Conservation (phyloP, 2,797 vertebrate species). For the Dryobates pubescens region DNA sequence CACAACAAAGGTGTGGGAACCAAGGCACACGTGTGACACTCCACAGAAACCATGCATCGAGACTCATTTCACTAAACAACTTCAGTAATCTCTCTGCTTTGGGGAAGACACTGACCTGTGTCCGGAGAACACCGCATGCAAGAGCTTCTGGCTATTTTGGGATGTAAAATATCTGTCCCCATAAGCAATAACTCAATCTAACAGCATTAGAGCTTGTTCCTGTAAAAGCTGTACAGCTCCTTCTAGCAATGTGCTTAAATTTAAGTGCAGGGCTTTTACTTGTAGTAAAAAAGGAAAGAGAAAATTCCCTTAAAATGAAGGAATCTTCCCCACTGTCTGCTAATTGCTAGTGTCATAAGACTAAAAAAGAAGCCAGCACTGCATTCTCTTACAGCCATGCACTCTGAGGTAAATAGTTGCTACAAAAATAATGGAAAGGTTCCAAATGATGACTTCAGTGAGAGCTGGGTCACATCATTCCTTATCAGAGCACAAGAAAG, state of each 20-base stretch:
- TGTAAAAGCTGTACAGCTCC: neutral
- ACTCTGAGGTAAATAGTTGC: neutral
- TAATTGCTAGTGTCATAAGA: neutral
- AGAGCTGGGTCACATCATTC: neutral
- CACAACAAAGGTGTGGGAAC: neutral
- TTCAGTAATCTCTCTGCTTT: neutral
- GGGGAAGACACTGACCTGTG: rapidly evolving
- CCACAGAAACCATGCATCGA: neutral
- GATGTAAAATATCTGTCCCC: neutral
- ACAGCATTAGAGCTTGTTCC: neutral
- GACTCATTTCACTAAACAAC: neutral
- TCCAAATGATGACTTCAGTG: neutral
- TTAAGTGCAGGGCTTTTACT: neutral
- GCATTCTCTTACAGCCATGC: neutral
- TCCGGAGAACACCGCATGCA: rapidly evolving
- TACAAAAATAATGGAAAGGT: neutral
- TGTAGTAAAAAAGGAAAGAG: rapidly evolving
- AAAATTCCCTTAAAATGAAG: neutral
- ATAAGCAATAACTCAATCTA: neutral
- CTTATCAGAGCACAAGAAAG: neutral
- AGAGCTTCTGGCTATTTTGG: neutral
- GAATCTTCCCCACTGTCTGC: neutral
- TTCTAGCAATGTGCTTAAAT: neutral
- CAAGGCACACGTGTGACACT: rapidly evolving
- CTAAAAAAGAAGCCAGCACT: too few species aligned